Evolutionary conservation across 2,888 invertebrate genomes (phyloP).

Genomic region (Machimus atricapillus): DNA sequence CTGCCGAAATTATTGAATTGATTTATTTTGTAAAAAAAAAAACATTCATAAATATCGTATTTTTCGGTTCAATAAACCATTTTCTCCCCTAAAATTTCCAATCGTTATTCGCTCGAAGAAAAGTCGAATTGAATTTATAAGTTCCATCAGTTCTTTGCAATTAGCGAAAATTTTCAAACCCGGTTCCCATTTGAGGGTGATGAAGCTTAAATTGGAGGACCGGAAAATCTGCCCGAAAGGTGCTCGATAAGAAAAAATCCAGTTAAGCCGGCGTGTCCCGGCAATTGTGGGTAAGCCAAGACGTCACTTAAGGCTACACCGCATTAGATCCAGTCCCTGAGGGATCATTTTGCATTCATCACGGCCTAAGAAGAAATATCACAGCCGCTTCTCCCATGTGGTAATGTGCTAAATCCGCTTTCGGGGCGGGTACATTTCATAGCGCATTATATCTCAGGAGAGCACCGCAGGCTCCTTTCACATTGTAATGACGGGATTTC

Average conservation of each 20-base stretch:
- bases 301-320: neutral
- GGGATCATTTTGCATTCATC: slow-evolving; percentile 38
- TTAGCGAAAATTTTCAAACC: neutral
- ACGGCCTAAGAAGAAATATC: neutral
- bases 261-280: neutral
- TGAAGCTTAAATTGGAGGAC: neutral
- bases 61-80: too few species aligned
- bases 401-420: slow-evolving; percentile 39
- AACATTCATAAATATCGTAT: too few species aligned
- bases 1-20: too few species aligned
- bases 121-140: neutral
- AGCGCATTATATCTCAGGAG: slow-evolving; percentile 22
- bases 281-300: neutral
- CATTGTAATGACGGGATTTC: slow-evolving; percentile 34
- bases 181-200: neutral
- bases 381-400: slow-evolving; percentile 27
- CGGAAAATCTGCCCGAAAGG: neutral
- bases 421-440: slow-evolving; percentile 24
- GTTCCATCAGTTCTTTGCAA: neutral
- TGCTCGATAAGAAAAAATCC: neutral
- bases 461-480: slow-evolving; percentile 32
- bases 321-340: slow-evolving; percentile 11
- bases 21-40: too few species aligned
- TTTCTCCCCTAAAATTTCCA: neutral
- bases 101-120: neutral